Base-by-base conservation (phyloP, 1,140 invertebrate species). In the Trichonephila clavipes region DNA sequence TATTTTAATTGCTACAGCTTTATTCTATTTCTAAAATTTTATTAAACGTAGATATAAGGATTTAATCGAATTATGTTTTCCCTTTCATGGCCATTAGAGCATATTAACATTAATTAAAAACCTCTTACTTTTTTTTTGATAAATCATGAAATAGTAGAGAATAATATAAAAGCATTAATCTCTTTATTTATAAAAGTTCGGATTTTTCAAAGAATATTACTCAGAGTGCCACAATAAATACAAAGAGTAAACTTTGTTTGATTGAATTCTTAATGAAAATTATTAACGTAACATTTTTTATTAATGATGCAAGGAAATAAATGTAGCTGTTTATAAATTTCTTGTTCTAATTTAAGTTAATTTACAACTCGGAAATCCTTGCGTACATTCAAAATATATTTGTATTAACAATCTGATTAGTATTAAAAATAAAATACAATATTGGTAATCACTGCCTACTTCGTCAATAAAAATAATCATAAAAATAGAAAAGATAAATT, bases 91-190 rank as follows among this genome's bases (percentile, higher is more conserved):
- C 3, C 12, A 40, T 77, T 28, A 40, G 4, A 19, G 12, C 10
- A 28, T 28, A 77, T 77, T 77, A 28, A 10, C 69, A 77, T 28
- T 12, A 77, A 18, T 77, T 77, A 77, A 77, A 77, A 77, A 77
- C 69, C 28, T 34, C 7, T 28, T 16, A 34, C 28, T 40, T 77
- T 77, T 18, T 28, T 0, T 2, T 6, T 2, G 4, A 40, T 34
- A 34, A 16, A 77, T 28, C 34, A 72, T 34, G 14, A 4, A 77
- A 77, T 10, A 10, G 28, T 4, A 40, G 2, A 28, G 34, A 40
- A 1, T 40, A 34, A 77, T 24, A 3, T 24, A 34, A 6, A 6
- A 19, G 28, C 28, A 18, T 7, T 40, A 18, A 6, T 34, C 72
- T 34, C 34, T 72, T 72, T 28, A 34, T 77, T 14, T 19, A 34